These are phyloP conservation scores for Hydriomena furcata DNA, from an alignment of 2,888 invertebrate species.

Conservation along the genomic window DNA sequence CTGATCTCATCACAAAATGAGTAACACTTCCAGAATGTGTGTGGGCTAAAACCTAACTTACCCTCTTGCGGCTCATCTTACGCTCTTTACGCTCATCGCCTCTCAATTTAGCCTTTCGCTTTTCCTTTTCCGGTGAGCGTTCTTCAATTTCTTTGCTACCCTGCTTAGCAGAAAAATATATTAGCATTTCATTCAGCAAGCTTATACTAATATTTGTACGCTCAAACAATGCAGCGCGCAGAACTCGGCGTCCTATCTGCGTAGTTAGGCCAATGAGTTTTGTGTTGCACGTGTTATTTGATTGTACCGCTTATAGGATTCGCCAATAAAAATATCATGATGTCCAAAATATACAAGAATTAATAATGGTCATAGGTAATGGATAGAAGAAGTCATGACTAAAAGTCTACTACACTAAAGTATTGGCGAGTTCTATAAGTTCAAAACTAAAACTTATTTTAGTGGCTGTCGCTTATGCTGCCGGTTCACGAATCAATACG, in stretches of 20 bases:
- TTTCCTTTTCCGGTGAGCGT: slow-evolving; percentile 87
- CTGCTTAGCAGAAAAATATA: slow-evolving; percentile 60
- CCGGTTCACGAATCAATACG: slow-evolving; percentile 15
- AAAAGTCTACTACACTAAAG: background rate
- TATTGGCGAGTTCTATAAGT: slow-evolving; percentile 7
- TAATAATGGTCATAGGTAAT: too few relatives aligned
- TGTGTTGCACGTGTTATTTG: background rate
- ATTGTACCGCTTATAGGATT: background rate
- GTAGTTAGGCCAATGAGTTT: background rate
- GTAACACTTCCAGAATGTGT: slow-evolving; percentile 1
- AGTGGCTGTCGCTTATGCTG: background rate
- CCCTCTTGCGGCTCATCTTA: slow-evolving; percentile 91
- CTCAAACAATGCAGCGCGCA: slow-evolving; percentile 7
- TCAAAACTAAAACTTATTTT: slow-evolving; percentile 1
- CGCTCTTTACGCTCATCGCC: slow-evolving; percentile 88
- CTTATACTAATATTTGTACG: slow-evolving; percentile 1
- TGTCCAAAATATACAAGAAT: too few relatives aligned
- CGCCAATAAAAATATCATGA: slow-evolving; percentile 7
- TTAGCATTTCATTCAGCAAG: slow-evolving; percentile 17
- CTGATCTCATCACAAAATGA: too few relatives aligned
- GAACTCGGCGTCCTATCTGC: background rate
- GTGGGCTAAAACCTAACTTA: slow-evolving; percentile 57
- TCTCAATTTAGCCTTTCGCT: slow-evolving; percentile 85
- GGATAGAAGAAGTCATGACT: too few relatives aligned
- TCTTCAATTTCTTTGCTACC: slow-evolving; percentile 84